These are phyloP conservation scores for Lycia hirtaria DNA, from an alignment of 2,888 invertebrate genomes.

Conservation along the genomic window DNA sequence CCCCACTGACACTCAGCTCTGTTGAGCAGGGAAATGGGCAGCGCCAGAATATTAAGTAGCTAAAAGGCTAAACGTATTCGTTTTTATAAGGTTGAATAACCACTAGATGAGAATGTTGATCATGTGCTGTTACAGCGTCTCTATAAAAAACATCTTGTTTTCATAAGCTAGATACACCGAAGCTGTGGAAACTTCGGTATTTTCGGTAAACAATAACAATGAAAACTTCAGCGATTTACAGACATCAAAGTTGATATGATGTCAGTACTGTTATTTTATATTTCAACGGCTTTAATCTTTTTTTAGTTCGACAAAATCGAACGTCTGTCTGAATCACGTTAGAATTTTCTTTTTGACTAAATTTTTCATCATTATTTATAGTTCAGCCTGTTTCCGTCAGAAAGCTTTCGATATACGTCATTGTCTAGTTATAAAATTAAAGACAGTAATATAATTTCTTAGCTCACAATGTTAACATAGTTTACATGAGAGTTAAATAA, in stretches of 20 bases:
- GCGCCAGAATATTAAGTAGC: background rate
- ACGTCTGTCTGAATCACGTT: background rate
- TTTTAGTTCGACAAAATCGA: background rate
- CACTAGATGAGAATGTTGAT: background rate
- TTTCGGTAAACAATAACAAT: conserved; percentile 3
- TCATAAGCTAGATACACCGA: background rate
- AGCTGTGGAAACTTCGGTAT: no score
- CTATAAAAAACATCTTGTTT: conserved; percentile 18
- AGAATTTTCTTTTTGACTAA: background rate
- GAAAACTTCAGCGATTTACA: conserved; percentile 1
- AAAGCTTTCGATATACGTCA: no score
- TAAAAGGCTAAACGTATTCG: background rate
- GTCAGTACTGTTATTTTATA: background rate
- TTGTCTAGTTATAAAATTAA: no score
- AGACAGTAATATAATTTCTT: no score
- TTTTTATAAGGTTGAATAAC: background rate
- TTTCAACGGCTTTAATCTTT: background rate
- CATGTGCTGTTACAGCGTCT: background rate
- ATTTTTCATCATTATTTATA: background rate
- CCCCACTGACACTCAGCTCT: no score
- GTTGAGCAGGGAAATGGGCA: no score
- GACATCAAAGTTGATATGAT: conserved; percentile 2
- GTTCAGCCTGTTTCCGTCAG: background rate
- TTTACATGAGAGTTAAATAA: no score
- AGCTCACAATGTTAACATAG: no score